Evolutionary conservation across 2,888 invertebrate species (phyloP).

Genomic region (Cryptosula pallasiana): DNA sequence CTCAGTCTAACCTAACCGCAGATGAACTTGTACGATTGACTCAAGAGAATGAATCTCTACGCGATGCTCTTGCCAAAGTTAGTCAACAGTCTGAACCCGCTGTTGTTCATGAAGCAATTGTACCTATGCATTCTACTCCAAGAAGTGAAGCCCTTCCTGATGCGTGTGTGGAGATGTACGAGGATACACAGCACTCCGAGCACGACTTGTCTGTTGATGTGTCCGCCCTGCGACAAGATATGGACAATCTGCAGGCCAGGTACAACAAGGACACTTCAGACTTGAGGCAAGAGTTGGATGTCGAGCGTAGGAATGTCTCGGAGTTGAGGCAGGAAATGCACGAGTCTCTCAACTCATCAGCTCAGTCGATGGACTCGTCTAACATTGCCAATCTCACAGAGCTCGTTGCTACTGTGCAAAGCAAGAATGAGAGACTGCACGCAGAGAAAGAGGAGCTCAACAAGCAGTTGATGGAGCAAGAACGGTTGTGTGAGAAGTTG

Average conservation of each 20-base stretch:
- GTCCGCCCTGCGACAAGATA: conserved; percentile 1
- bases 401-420: neutral
- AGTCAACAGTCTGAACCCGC: neutral
- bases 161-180: conserved; percentile 2
- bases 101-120: conserved; percentile 16
- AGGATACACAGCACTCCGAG: neutral
- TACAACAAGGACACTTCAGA: conserved; percentile 17
- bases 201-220: conserved; percentile 8
- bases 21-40: neutral
- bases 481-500: neutral
- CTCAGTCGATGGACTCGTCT: neutral
- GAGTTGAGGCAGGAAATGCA: conserved; percentile 16
- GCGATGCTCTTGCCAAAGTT: neutral
- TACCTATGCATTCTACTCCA: conserved; percentile 6
- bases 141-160: neutral
- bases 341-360: conserved; percentile 8
- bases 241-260: neutral
- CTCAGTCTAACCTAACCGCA: neutral
- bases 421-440: conserved; percentile 4
- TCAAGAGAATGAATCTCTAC: neutral
- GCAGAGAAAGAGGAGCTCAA: conserved; percentile 1
- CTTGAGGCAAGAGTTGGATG: neutral
- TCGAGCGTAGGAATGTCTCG: neutral
- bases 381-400: conserved; percentile 14
- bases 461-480: conserved; percentile 21